Evolutionary conservation across 2,797 vertebrate species (phyloP).

Genomic region (Spheniscus humboldti): DNA sequence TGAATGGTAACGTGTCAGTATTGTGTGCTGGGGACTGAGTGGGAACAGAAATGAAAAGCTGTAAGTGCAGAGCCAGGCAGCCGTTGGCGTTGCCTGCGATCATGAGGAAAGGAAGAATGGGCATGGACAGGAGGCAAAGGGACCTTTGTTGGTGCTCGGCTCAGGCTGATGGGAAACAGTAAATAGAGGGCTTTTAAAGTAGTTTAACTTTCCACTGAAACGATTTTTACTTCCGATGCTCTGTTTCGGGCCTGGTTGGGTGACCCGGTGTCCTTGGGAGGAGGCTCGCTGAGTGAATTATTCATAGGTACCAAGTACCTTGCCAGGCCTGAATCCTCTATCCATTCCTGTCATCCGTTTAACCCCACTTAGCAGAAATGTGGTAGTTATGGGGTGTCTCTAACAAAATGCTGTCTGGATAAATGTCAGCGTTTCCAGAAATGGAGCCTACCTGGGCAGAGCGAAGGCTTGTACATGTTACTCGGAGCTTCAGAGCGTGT

Average conservation of each 20-base stretch:
- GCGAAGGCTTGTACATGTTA: accelerated
- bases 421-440: not conserved
- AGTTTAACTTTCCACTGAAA: not conserved
- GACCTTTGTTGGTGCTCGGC: not conserved
- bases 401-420: not conserved
- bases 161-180: not conserved
- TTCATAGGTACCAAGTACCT: not conserved
- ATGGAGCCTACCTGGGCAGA: not conserved
- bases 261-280: not conserved
- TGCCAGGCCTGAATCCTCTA: not conserved
- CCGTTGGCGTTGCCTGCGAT: accelerated
- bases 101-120: not conserved
- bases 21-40: accelerated
- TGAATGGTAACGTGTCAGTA: accelerated
- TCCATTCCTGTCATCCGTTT: not conserved
- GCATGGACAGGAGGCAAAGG: not conserved
- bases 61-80: not conserved
- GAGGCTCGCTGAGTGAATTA: not conserved
- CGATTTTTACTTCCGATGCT: accelerated
- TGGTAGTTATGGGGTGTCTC: accelerated
- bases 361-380: not conserved
- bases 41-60: not conserved
- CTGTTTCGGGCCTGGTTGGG: not conserved
- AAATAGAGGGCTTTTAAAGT: not conserved
- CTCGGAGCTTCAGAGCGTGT: not conserved